phyloP scores from a whole-genome alignment of 2,888 invertebrate species.

The Drosophila paucipuncta region DNA sequence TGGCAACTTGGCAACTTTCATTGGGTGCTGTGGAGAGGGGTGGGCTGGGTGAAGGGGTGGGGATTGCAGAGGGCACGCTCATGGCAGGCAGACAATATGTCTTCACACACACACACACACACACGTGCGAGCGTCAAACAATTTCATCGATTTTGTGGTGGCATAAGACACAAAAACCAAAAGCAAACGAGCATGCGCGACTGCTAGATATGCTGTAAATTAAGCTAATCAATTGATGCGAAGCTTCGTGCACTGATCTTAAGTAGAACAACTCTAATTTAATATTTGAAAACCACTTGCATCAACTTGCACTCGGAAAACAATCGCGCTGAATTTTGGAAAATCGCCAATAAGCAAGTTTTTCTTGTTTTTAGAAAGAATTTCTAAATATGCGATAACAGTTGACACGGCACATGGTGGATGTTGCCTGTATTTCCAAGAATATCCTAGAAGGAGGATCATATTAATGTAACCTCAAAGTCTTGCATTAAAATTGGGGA shows the following conservation, averaged over 20 bases:
- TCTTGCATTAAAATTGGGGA: too few relatives aligned
- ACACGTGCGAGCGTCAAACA: slow-evolving; percentile 53
- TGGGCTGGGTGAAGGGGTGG: background rate
- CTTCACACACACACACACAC: slow-evolving; percentile 18
- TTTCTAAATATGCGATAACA: background rate
- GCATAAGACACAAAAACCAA: slow-evolving; percentile 20
- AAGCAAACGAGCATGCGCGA: background rate
- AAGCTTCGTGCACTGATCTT: background rate
- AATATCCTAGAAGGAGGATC: background rate
- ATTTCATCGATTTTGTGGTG: slow-evolving; percentile 69
- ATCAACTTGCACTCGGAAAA: background rate
- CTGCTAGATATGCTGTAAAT: background rate
- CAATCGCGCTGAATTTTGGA: background rate
- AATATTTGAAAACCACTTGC: background rate
- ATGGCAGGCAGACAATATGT: slow-evolving; percentile 29
- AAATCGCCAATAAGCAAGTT: background rate
- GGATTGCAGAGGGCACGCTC: slow-evolving; percentile 3
- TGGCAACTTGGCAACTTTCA: slow-evolving; percentile 46
- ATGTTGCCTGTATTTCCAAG: background rate
- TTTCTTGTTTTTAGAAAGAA: background rate
- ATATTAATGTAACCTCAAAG: too few relatives aligned
- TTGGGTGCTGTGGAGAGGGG: slow-evolving; percentile 1
- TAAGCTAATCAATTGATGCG: background rate
- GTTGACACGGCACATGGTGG: background rate
- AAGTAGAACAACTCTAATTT: background rate